phyloP scores from a whole-genome alignment of 37 sponge, comb jelly and placozoan genomes.

The Diacarnus erythraeanus region DNA sequence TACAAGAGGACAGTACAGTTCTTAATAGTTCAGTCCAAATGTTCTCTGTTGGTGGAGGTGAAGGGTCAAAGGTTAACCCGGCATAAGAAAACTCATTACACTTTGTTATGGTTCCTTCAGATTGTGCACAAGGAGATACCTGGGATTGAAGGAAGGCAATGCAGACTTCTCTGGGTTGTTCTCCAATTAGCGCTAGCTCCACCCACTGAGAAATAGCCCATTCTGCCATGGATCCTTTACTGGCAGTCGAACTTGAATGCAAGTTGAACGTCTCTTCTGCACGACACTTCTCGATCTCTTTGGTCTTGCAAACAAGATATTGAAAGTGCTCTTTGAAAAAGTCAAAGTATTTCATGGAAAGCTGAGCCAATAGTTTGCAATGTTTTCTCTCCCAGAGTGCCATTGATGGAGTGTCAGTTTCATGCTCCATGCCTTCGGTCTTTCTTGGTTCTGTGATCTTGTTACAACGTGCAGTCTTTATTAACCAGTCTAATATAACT shows the following conservation, averaged over 20 bases:
- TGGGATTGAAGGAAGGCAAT: conserved; percentile 3
- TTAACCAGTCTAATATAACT: conserved; percentile 2
- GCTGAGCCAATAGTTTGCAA: conserved; percentile 17
- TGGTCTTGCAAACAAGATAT: not conserved
- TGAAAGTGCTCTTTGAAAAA: conserved; percentile 32
- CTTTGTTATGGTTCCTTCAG: not conserved
- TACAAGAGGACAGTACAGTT: not conserved
- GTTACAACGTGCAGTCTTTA: not conserved
- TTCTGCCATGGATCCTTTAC: not conserved
- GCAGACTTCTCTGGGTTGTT: conserved; percentile 16
- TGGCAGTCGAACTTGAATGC: not conserved
- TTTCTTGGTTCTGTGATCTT: not conserved
- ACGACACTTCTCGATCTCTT: not conserved
- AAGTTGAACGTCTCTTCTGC: not conserved
- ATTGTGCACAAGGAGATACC: not conserved
- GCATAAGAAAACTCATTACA: not conserved
- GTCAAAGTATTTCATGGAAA: conserved; percentile 7
- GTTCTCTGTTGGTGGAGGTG: not conserved
- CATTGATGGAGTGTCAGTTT: too few species aligned
- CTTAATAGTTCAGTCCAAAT: not conserved
- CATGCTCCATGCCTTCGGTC: too few species aligned
- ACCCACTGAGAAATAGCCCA: not conserved
- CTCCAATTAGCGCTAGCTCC: conserved; percentile 12
- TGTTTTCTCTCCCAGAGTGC: conserved; percentile 9
- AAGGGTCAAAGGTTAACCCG: not conserved